Evolutionary conservation across 2,113 vertebrate genomes (phyloP), one percentile per base, ranked within the genome.

Genomic region (Rostratula benghalensis): DNA sequence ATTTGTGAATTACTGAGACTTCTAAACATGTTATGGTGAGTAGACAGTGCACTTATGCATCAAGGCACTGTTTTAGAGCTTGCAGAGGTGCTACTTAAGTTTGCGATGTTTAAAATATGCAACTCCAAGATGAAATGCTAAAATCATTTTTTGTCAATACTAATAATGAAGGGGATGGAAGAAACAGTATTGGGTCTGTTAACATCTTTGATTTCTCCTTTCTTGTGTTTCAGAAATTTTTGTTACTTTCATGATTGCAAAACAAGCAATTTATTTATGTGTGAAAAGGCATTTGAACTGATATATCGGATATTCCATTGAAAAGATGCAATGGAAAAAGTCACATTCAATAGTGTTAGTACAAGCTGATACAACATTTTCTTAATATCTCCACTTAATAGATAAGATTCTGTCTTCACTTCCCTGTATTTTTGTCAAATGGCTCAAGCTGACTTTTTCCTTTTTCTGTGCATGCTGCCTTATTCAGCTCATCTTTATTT

Each of bases 291-390:
- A 75, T 75, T 90, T 81, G 12, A 76, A 31, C 76, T 64, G 51
- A 51, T 78, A 60, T 78, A 54, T 43, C 39, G 24, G 23, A 28
- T 82, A 56, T 17, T 89, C 33, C 63, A 15, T 89, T 81, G 33
- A 79, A 96, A 94, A 92, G 46, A 83, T 90, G 28, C 50, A 35
- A 21, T 53, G 27, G 37, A 70, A 87, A 78, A 94, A 75, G 64
- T 7, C 3, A 1, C 24, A 21, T 39, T 53, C 57, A 84, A 17
- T 63, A 35, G 35, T 51, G 11, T 63, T 87, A 41, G 9, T 45
- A 65, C 22, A 64, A 51, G 43, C 39, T 61, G 39, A 78, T 45
- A 83, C 1, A 80, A 75, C 59, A 15, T 2, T 18, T 54, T 78
- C 43, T 37, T 71, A 59, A 43, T 71, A 48, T 7, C 10, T 68